Evolutionary conservation across 2,113 vertebrate genomes (phyloP).

Genomic region (Platysteira castanea): DNA sequence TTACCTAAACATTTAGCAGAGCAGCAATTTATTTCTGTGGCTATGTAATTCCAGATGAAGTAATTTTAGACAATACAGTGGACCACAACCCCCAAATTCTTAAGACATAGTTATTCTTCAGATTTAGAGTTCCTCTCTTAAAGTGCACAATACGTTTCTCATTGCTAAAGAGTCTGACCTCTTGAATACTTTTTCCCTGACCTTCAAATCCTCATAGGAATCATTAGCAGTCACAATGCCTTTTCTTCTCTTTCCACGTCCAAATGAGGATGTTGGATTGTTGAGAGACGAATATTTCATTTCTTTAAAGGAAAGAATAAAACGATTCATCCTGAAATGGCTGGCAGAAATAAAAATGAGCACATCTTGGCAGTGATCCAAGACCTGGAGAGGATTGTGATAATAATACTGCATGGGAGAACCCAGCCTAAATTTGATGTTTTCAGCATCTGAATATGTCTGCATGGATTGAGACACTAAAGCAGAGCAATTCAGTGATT

Average conservation of each 20-base stretch:
- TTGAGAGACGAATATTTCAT: background rate
- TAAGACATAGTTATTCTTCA: background rate
- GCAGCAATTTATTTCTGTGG: background rate
- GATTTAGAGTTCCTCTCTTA: background rate
- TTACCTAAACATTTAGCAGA: background rate
- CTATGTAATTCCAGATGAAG: background rate
- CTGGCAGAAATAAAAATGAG: conserved; percentile 10
- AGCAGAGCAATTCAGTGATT: background rate
- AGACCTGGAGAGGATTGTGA: background rate
- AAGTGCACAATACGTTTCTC: background rate
- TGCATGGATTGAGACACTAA: background rate
- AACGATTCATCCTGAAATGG: background rate
- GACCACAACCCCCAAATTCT: background rate
- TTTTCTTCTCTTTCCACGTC: background rate
- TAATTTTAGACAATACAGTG: background rate
- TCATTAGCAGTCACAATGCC: background rate
- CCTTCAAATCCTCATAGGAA: background rate
- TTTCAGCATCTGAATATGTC: background rate
- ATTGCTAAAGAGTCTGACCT: background rate
- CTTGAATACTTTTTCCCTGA: background rate
- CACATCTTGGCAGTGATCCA: background rate
- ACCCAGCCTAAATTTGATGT: background rate
- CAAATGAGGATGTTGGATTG: background rate
- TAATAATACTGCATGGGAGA: background rate
- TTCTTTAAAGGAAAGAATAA: conserved; percentile 20